Percentiles rank a stretch among this genome's conserved stretches.
Conservation (phyloP, 2,888 invertebrate species). For the Lepidonotus clava region DNA sequence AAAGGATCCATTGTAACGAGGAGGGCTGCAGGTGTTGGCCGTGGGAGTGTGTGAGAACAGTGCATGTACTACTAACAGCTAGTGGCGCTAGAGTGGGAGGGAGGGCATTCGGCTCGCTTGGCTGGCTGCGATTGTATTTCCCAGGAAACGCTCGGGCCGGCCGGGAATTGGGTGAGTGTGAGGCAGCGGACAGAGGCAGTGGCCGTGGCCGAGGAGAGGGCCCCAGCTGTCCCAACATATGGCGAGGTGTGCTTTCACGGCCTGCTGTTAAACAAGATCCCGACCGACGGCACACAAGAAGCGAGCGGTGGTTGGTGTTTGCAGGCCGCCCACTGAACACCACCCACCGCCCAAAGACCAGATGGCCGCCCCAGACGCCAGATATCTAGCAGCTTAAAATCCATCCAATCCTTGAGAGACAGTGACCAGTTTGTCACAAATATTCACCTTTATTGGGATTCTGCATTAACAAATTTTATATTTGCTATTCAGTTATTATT, state of each 20-base stretch:
- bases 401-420: too few species aligned
- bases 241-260: constrained; percentile 43
- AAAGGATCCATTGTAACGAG: constrained; percentile 1
- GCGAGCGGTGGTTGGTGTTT: neutral
- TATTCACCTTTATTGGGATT: too few species aligned
- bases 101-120: neutral
- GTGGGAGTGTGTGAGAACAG: neutral
- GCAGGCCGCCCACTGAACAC: neutral
- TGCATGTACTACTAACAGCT: neutral
- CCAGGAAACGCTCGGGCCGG: neutral
- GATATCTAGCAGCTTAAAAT: too few species aligned
- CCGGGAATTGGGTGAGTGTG: constrained; percentile 22
- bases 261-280: constrained; percentile 13
- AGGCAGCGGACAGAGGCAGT: neutral
- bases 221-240: constrained; percentile 50
- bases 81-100: neutral
- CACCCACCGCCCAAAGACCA: neutral
- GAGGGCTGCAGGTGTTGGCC: neutral
- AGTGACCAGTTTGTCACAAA: too few species aligned
- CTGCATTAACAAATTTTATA: too few species aligned
- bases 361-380: neutral
- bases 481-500: too few species aligned
- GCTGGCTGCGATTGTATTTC: constrained; percentile 21
- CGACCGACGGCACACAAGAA: constrained; percentile 3
- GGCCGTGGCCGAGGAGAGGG: neutral